A percentile compares a stretch with the other conserved stretches of the same genome.
Conservation (phyloP, 2,797 vertebrate species). For the Astyanax mexicanus region DNA sequence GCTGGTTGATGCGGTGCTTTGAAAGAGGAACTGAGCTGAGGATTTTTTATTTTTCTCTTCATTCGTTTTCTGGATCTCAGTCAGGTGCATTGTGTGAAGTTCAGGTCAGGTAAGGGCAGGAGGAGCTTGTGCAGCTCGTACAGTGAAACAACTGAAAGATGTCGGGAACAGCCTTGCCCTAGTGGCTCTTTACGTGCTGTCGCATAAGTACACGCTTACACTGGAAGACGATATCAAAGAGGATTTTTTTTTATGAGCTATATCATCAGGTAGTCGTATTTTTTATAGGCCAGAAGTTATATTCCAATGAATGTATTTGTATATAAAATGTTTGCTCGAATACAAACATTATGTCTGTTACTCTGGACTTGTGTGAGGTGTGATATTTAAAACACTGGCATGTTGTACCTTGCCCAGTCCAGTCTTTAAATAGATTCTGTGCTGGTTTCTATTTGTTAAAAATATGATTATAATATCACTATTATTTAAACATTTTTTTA, state of each 20-base stretch:
- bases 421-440: no score
- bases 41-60: not conserved
- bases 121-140: not conserved
- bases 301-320: no score
- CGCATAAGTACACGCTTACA: slow-evolving; percentile 14
- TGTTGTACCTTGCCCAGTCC: no score
- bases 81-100: slow-evolving; percentile 19
- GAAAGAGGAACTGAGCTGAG: not conserved
- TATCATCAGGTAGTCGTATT: slow-evolving; percentile 26
- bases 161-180: slow-evolving; percentile 6
- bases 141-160: not conserved
- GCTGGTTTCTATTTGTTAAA: no score
- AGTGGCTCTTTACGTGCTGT: not conserved
- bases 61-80: not conserved
- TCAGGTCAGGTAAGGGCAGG: not conserved
- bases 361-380: no score
- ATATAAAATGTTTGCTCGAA: no score
- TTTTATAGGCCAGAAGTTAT: no score
- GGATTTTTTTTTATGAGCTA: slow-evolving; percentile 45
- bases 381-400: no score
- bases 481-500: no score
- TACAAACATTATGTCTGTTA: no score
- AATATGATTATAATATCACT: no score
- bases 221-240: slow-evolving; percentile 24
- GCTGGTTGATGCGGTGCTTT: not conserved